Conservation (phyloP, 2,113 vertebrate species). For the Xenopus laevis region DNA sequence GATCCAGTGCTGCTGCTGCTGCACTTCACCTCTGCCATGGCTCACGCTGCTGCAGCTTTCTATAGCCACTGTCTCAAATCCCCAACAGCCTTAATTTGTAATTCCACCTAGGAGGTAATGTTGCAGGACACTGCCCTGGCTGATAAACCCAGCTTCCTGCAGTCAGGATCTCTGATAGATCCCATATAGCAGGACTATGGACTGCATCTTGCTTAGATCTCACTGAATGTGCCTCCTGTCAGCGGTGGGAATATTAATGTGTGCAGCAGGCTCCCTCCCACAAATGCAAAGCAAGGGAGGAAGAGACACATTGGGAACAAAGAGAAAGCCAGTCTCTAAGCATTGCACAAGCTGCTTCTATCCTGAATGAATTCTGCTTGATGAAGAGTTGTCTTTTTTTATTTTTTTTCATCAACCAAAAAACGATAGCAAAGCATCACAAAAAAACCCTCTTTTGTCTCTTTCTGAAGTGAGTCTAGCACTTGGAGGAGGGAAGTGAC, state of each 20-base stretch:
- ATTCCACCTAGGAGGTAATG: slow-evolving; percentile 65
- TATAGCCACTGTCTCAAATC: slow-evolving; percentile 43
- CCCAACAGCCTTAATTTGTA: not conserved
- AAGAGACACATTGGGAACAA: slow-evolving; percentile 64
- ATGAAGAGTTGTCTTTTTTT: too few species aligned
- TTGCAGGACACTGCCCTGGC: slow-evolving; percentile 58
- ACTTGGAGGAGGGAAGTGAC: too few species aligned
- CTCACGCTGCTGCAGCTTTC: slow-evolving; percentile 11
- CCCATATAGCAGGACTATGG: not conserved
- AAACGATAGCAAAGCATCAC: too few species aligned
- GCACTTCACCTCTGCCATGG: slow-evolving; percentile 66
- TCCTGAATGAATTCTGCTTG: too few species aligned
- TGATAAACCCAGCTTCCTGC: not conserved
- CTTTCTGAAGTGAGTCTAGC: too few species aligned
- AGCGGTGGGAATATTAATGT: slow-evolving; percentile 11
- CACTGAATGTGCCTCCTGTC: slow-evolving; percentile 38
- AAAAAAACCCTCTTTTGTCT: too few species aligned
- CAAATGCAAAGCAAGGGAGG: slow-evolving; percentile 52
- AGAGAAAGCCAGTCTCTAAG: slow-evolving; percentile 54
- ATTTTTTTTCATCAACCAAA: too few species aligned
- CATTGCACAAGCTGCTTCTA: slow-evolving; percentile 1
- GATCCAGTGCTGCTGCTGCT: slow-evolving; percentile 57
- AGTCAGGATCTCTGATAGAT: slow-evolving; percentile 19
- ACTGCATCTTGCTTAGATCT: slow-evolving; percentile 66
- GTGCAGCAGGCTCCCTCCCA: slow-evolving; percentile 15